Evolutionary conservation across 1,140 invertebrate genomes (phyloP).

Genomic region (Ceratosolen fusciceps): DNA sequence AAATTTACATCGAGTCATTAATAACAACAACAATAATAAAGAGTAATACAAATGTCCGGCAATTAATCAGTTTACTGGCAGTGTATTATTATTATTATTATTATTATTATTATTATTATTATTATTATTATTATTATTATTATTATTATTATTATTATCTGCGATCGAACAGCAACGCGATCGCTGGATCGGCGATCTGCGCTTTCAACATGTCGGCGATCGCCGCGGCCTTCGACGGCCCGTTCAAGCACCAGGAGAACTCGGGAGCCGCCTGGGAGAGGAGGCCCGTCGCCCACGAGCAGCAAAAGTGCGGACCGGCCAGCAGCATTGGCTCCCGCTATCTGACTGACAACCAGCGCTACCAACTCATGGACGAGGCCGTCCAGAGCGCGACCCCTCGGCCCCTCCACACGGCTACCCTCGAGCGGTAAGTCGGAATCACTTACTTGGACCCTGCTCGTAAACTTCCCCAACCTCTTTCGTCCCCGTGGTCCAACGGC

Average conservation of each 20-base stretch:
- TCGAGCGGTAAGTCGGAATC: slow-evolving; percentile 77
- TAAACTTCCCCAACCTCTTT: too few species aligned
- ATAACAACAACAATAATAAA: background rate
- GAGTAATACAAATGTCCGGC: too few species aligned
- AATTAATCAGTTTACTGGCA: too few species aligned
- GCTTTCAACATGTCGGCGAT: slow-evolving; percentile 91
- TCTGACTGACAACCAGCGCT: slow-evolving; percentile 80
- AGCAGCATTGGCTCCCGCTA: slow-evolving; percentile 43
- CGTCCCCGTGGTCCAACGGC: too few species aligned
- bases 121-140: too few species aligned
- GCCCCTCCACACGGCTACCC: slow-evolving; percentile 80
- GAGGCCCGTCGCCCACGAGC: slow-evolving; percentile 62
- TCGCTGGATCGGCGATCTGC: slow-evolving; percentile 94
- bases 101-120: too few species aligned
- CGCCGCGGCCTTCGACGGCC: slow-evolving; percentile 85
- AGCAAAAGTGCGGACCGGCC: slow-evolving; percentile 70
- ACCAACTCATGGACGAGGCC: slow-evolving; percentile 90
- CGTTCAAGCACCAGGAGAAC: slow-evolving; percentile 88
- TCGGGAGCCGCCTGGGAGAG: slow-evolving; percentile 85
- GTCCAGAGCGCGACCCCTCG: slow-evolving; percentile 80
- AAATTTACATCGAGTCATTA: too few species aligned
- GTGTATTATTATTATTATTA: too few species aligned
- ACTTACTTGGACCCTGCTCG: too few species aligned
- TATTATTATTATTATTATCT: too few species aligned
- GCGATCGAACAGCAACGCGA: slow-evolving; percentile 85